A percentile compares a stretch with the other conserved stretches of the same genome.
These are phyloP conservation scores for Pogonomyrmex californicus DNA, from an alignment of 1,140 invertebrate genomes.

Conservation along the genomic window DNA sequence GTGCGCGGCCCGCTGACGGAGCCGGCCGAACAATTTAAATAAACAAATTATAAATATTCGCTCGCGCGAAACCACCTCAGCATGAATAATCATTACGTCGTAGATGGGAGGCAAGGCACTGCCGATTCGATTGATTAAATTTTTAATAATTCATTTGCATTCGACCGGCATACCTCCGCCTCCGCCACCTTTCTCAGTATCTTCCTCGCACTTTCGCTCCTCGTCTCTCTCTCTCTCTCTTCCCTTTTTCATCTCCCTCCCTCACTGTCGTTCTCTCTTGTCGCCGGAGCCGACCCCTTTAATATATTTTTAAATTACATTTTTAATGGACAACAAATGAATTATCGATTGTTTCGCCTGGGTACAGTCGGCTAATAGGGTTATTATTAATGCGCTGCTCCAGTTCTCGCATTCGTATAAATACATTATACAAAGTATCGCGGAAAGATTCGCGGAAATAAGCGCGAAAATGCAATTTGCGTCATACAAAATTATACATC, in stretches of 20 bases:
- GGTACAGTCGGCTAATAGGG: conserved; percentile 62
- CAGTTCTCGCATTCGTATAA: conserved; percentile 66
- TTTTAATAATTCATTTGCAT: conserved; percentile 87
- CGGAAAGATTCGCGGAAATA: conserved; percentile 62
- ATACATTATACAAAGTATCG: conserved; percentile 57
- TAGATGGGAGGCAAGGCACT: conserved; percentile 81
- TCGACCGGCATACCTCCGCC: conserved; percentile 77
- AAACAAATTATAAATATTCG: conserved; percentile 87
- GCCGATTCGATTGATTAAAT: conserved; percentile 87
- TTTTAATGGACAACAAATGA: conserved; percentile 84
- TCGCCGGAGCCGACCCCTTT: conserved; percentile 72
- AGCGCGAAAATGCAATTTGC: conserved; percentile 69
- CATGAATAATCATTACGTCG: conserved; percentile 87
- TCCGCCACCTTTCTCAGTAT: conserved; percentile 61
- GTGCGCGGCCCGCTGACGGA: conserved; percentile 77
- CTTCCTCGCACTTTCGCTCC: conserved; percentile 14
- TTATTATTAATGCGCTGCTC: conserved; percentile 75
- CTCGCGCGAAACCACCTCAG: conserved; percentile 83
- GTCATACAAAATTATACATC: conserved; percentile 59
- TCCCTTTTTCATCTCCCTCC: not conserved
- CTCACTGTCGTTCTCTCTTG: conserved; percentile 21
- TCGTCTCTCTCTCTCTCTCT: conserved; percentile 51
- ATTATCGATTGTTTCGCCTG: conserved; percentile 81
- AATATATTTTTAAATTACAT: conserved; percentile 86
- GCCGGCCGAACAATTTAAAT: conserved; percentile 84